Evolutionary conservation across 1,140 invertebrate genomes (phyloP), one percentile per base, ranked within the genome.

Genomic region (Oedothorax gibbosus): DNA sequence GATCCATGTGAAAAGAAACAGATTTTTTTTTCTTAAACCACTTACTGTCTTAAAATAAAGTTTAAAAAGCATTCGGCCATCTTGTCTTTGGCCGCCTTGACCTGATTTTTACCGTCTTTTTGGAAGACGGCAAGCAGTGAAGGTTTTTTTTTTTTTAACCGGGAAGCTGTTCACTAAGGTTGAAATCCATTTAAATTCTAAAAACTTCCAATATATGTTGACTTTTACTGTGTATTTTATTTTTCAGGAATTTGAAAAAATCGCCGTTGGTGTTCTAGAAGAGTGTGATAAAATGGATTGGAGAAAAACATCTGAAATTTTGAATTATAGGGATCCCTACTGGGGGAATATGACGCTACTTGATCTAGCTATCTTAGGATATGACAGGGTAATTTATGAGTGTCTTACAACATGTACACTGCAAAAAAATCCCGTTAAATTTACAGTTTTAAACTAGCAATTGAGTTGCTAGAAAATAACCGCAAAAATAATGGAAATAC

Each of bases 271-370:
- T 10, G 80, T 88, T 60, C 21, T 88, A 0, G 84, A 88, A 60
- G 73, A 85, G 12, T 84, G 88, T 57, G 83, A 86, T 49, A 85
- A 83, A 64, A 87, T 86, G 78, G 87, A 87, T 21, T 87, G 83
- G 85, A 86, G 86, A 6, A 86, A 81, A 71, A 60, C 62, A 14
- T 54, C 65, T 54, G 87, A 86, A 72, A 87, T 88, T 82, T 83
- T 88, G 49, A 87, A 85, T 20, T 78, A 72, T 6, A 66, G 87
- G 5, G 87, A 87, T 51, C 86, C 87, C 69, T 87, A 88, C 53
- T 87, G 88, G 60, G 87, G 88, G n/a, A 86, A 88, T 21, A 80
- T 88, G 80, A 88, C 87, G 11, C 12, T 75, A 8, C 82, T 85
- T 4, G 87, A 88, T 57, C 3, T 85, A 62, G 84, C 76, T 64